Base-by-base conservation (phyloP, 1,140 invertebrate genomes). In the Dolichoris vasculosae region DNA sequence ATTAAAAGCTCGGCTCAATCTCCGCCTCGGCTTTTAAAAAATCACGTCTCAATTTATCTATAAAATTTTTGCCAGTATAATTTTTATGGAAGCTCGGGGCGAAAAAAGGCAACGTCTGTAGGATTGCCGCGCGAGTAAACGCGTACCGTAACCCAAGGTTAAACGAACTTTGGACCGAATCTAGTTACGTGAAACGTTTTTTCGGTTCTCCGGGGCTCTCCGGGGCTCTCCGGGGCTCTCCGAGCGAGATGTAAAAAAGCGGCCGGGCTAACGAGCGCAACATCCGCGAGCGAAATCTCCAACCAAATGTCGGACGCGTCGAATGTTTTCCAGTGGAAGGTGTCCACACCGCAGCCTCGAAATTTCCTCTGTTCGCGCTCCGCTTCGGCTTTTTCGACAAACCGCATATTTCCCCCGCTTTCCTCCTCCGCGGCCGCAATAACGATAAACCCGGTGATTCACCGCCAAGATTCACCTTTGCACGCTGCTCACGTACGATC, bases 401-500 rank as follows among this genome's bases (percentile, higher is more conserved):
- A 15, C 17, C 51, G 2, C 17, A 9, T 55, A 15, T 55, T 55
- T 55, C 20, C 51, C 51, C 51, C 17, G 8, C 17, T 55, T 55
- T 38, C 76, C 11, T 38, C 23, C 30, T 32, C 15, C 43, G 9
- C 3, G 40, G 46, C 76, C 13, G 84, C 88, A 87, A 87, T 90
- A 89, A 90, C 88, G 87, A 92, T 92, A 91, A 92, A 91, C 88
- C 84, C 76, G 3, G 73, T 69, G 73, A 23, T 73, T 15, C 69
- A n/a, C 17, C 38, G 51, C 35, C 80, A 82, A 86, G 86, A 88
- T 89, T 87, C 86, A 85, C 86, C 67, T 89, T 67, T 38, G 83
- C 80, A 92, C 82, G 86, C 91, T 43, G 75, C 89, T 92, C 90
- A 92, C 91, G 91, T 92, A 91, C 86, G 87, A 80, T 87, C 88